Evolutionary conservation across 1,140 invertebrate genomes (phyloP).

Genomic region (Heliothis virescens): DNA sequence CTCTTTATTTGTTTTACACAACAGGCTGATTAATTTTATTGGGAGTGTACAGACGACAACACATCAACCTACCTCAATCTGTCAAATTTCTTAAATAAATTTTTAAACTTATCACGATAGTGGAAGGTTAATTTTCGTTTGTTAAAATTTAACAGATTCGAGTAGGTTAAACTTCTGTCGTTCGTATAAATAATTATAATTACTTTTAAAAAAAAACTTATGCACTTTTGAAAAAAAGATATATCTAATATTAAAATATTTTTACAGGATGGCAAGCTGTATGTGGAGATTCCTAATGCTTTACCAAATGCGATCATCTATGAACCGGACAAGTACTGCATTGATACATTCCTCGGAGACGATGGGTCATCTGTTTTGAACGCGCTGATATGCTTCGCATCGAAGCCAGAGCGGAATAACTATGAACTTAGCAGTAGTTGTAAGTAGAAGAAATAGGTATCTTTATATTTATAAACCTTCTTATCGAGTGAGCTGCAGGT

Average conservation of each 20-base stretch:
- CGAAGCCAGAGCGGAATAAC: conserved; percentile 49
- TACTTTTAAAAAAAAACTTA: neutral
- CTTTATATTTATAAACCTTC: too few relatives aligned
- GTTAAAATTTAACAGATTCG: too few relatives aligned
- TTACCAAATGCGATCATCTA: conserved; percentile 64
- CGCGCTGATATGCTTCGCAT: conserved; percentile 70
- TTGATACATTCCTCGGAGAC: conserved; percentile 70
- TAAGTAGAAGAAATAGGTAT: conserved; percentile 57
- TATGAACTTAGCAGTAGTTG: conserved; percentile 65
- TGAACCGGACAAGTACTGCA: conserved; percentile 68
- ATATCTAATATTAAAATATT: neutral
- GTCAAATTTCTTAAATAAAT: too few relatives aligned
- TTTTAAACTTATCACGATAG: too few relatives aligned
- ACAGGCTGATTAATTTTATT: too few relatives aligned
- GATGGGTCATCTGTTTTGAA: conserved; percentile 55
- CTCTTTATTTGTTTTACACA: too few relatives aligned
- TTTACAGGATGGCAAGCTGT: conserved; percentile 72
- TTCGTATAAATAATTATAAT: too few relatives aligned
- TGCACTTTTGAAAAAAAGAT: neutral
- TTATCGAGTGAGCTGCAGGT: too few relatives aligned
- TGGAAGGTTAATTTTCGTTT: too few relatives aligned
- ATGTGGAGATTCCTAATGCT: conserved; percentile 57
- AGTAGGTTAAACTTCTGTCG: too few relatives aligned
- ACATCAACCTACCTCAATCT: too few relatives aligned
- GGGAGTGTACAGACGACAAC: too few relatives aligned